phyloP scores from a whole-genome alignment of 2,113 vertebrate genomes.

The Scartelaos histophorus region DNA sequence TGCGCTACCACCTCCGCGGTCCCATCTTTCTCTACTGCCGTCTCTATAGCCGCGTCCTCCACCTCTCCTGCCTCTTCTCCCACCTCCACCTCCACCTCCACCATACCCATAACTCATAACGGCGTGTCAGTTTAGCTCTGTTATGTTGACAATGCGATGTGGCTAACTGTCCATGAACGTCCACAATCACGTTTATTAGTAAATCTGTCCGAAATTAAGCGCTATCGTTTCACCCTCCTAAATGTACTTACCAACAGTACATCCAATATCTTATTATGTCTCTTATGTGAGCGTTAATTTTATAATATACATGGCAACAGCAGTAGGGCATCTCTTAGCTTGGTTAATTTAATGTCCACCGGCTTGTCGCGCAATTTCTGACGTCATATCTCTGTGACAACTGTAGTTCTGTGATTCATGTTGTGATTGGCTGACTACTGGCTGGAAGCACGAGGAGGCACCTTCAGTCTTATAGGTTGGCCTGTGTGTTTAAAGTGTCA shows the following conservation, averaged over 20 bases:
- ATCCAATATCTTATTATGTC: not conserved
- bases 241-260: not conserved
- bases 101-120: conserved; percentile 83
- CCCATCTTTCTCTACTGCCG: conserved; percentile 65
- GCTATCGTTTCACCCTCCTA: not conserved
- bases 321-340: not conserved
- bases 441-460: not conserved
- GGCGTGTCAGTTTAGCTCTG: not conserved
- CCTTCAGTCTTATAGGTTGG: no score
- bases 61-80: conserved; percentile 72
- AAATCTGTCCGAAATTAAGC: not conserved
- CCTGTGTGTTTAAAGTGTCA: not conserved
- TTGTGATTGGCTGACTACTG: conserved; percentile 33
- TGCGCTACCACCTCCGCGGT: conserved; percentile 60
- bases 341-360: not conserved
- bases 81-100: conserved; percentile 61
- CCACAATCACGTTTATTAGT: not conserved
- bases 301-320: not conserved
- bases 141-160: not conserved
- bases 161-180: conserved; percentile 11
- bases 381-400: conserved; percentile 23
- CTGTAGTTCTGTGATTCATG: not conserved
- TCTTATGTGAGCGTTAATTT: accelerated
- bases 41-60: conserved; percentile 69
- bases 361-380: conserved; percentile 45